A percentile compares a stretch with the other conserved stretches of the same genome.
These are phyloP conservation scores for Bradysia coprophila DNA, from an alignment of 1,140 invertebrate species.

Conservation along the genomic window DNA sequence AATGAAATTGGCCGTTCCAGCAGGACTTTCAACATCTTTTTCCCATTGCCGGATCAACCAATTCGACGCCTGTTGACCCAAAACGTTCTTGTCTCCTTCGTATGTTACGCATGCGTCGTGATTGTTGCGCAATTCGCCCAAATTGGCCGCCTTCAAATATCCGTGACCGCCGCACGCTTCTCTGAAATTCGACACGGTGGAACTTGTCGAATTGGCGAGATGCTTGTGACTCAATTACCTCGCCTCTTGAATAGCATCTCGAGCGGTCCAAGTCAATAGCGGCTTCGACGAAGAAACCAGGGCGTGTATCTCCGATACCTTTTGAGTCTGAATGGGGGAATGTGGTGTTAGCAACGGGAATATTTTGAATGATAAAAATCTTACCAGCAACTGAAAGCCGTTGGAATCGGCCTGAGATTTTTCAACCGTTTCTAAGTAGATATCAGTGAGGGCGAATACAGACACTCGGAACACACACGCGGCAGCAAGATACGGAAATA, in stretches of 20 bases:
- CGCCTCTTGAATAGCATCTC: constrained; percentile 77
- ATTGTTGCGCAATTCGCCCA: constrained; percentile 66
- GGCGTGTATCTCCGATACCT: constrained; percentile 78
- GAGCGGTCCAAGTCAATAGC: constrained; percentile 61
- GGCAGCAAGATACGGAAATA: constrained; percentile 77
- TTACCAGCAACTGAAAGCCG: constrained; percentile 32
- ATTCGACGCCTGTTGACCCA: constrained; percentile 87
- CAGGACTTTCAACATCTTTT: constrained; percentile 33
- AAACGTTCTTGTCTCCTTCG: constrained; percentile 91
- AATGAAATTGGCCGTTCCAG: constrained; percentile 43
- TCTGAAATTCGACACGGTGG: too few species aligned
- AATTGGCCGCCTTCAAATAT: constrained; percentile 47
- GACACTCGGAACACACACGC: constrained; percentile 61
- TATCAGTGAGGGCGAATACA: constrained; percentile 29
- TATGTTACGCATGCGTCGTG: constrained; percentile 88
- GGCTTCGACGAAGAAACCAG: constrained; percentile 82
- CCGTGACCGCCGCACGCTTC: constrained; percentile 75
- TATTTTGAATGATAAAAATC: too few species aligned
- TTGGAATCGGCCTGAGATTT: constrained; percentile 32
- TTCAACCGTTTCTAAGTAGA: constrained; percentile 33
- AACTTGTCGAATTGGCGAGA: too few species aligned
- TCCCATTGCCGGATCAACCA: constrained; percentile 56
- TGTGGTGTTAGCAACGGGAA: too few species aligned
- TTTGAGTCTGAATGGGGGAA: too few species aligned
- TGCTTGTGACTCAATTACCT: too few species aligned